Percentiles rank a stretch among this genome's conserved stretches.
Evolutionary conservation across 2,797 vertebrate genomes (phyloP).

Genomic region (Rhabdomys pumilio): DNA sequence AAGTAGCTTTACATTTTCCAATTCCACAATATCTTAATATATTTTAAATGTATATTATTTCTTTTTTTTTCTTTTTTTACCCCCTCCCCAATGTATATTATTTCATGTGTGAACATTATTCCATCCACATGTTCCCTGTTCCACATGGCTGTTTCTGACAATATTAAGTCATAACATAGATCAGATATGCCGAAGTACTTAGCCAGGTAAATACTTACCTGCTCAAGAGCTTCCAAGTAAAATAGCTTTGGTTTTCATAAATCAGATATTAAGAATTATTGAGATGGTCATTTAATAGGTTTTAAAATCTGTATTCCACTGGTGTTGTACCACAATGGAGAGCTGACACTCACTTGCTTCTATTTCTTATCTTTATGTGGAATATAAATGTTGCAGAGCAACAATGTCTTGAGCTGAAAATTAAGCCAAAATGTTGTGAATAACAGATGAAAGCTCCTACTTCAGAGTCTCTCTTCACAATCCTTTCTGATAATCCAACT

Average conservation of each 20-base stretch:
- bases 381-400: background rate
- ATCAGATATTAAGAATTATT: background rate
- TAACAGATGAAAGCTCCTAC: constrained; percentile 11
- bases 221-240: background rate
- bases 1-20: background rate
- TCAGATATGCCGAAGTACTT: background rate
- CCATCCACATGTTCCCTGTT: background rate
- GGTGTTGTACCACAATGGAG: background rate
- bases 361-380: background rate
- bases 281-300: constrained; percentile 46
- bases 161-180: background rate
- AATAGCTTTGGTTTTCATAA: background rate
- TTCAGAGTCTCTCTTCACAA: background rate
- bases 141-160: background rate
- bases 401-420: background rate
- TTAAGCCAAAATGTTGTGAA: background rate
- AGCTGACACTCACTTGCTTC: background rate
- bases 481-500: background rate
- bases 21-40: background rate
- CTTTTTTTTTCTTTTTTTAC: too few relatives aligned
- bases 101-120: background rate
- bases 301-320: background rate
- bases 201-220: background rate
- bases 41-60: background rate
- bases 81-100: background rate